Conservation (phyloP, 2,113 vertebrate species). For the Phaethon lepturus region DNA sequence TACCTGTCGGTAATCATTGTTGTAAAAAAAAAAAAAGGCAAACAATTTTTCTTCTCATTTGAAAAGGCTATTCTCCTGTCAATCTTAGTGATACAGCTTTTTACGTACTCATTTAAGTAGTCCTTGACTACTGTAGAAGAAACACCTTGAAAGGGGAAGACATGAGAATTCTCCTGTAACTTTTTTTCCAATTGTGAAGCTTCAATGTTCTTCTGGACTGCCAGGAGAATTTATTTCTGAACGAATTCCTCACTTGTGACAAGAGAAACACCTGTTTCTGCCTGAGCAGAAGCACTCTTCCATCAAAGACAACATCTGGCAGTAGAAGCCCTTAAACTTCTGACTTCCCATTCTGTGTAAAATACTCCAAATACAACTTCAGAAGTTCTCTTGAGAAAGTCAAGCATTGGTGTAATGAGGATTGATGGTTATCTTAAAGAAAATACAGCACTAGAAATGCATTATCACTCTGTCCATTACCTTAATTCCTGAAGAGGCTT, state of each 20-base stretch:
- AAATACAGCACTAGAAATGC: not conserved
- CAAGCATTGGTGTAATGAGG: fast-evolving
- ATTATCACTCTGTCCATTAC: not conserved
- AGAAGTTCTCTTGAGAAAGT: not conserved
- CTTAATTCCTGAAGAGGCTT: not conserved
- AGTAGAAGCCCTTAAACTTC: not conserved
- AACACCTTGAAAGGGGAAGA: not conserved
- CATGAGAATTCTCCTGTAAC: not conserved
- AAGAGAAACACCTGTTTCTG: not conserved
- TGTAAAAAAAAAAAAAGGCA: not conserved
- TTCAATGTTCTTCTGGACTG: not conserved
- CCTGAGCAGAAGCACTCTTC: not conserved
- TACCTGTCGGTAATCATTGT: not conserved
- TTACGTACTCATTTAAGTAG: not conserved
- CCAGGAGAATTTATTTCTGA: not conserved
- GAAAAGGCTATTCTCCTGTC: not conserved
- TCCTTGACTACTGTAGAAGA: not conserved
- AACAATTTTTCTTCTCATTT: not conserved
- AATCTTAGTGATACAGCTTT: not conserved
- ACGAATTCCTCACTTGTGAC: not conserved
- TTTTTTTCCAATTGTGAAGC: not conserved
- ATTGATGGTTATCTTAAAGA: not conserved
- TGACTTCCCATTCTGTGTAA: not conserved
- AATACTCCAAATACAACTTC: not conserved
- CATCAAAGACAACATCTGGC: slow-evolving; percentile 3